Evolutionary conservation across 2,888 invertebrate genomes (phyloP), one percentile per base, ranked within the genome.

Genomic region (Tipula lateralis): DNA sequence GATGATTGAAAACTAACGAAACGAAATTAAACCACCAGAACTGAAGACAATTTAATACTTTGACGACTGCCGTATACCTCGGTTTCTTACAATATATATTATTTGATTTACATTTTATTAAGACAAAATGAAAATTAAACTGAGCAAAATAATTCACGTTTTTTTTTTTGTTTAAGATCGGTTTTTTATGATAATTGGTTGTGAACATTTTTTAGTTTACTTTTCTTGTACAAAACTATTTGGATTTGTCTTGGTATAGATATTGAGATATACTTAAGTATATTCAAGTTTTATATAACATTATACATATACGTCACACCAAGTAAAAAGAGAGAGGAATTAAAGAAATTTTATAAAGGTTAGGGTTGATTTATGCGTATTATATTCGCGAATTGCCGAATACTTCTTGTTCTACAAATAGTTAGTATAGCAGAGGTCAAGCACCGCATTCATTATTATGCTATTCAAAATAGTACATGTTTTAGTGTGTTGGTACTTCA

Each of bases 71-170:
- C 16, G 6, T 50, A 16, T 19, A 50, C 50, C 50, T 50, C 50
- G 66, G 9, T 66, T n/a, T 24, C 24, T 7, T 66, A 66, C 24
- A 24, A 12, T 66, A 66, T 66, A 66, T 66, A 24, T 24, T 66
- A 66, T 66, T 66, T 66, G 66, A 66, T 66, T 66, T 66, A 66
- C 66, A 66, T 66, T 66, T 66, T 66, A 66, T 66, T 66, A 24
- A 66, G 66, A 66, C 66, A 24, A 50, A 50, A 16, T 50, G 19
- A 50, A 9, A 50, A 50, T 50, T 50, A 50, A 50, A 16, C 50
- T 19, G 19, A 50, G 6, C 19, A 50, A 66, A 66, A 66, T 66
- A 66, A 66, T 66, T 24, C 66, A 66, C 24, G 66, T 66, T 66
- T 66, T 39, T 39, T 66, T n/a, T n/a, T n/a, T n/a, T n/a, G n/a